Evolutionary conservation across 1,140 invertebrate genomes (phyloP), one percentile per base, ranked within the genome.

Genomic region (Drosophila erecta): DNA sequence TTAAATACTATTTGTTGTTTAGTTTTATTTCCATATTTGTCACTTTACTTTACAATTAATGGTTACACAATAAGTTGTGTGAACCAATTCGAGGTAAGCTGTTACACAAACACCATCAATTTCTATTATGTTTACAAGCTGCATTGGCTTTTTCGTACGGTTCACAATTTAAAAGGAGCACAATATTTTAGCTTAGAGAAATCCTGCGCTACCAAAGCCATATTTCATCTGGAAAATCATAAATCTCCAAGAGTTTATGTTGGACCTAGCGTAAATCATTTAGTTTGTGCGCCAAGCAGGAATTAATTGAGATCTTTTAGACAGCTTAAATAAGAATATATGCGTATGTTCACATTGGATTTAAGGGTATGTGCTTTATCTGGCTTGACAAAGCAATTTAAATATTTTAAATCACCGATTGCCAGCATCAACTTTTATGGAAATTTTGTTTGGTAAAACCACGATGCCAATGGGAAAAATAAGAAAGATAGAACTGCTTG

Each of bases 391-490:
- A 35, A 33, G 27, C 64, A 44, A 77, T 85, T 75, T 75, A 81
- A 77, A 73, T 75, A 71, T 78, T 78, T 67, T 7, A 64, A 74
- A 67, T 75, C 62, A 84, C 70, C 58, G 83, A 81, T 62, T 64
- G 62, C 30, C 22, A 59, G 65, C 60, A 65, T 44, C 59, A 67
- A 79, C 66, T 67, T 64, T 86, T 87, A 87, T 87, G 83, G 69
- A 79, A 76, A 80, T 80, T 86, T 81, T 79, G 79, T 86, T 87
- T 58, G 49, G 47, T 38, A 55, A 27, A 77, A 59, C 77, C 76
- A 76, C 83, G 61, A 78, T 61, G 50, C 83, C 79, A 81, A 67
- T 81, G 81, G 81, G 81, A 81, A 61, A 66, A 65, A 86, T 86
- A 71, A 78, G 58, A 86, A 38, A 65, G 61, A 72, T 76, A 79